These are phyloP conservation scores for Ochropleura leucogaster DNA, from an alignment of 2,888 invertebrate genomes.

Conservation along the genomic window DNA sequence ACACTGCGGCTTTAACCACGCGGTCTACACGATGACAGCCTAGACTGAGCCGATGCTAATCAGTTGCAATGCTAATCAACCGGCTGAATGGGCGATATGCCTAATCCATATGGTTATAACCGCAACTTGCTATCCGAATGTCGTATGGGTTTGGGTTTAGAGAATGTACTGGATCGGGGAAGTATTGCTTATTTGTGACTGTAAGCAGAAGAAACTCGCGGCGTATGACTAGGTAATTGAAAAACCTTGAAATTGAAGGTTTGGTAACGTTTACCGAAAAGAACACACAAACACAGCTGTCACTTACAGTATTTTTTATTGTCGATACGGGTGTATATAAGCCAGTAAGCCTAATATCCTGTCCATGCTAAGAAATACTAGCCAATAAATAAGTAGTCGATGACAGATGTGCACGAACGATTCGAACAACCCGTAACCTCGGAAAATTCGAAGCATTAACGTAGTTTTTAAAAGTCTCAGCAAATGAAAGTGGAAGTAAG, in stretches of 20 bases:
- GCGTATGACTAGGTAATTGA: not conserved
- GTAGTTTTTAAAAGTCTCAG: not conserved
- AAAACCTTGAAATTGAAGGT: not conserved
- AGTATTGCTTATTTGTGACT: not conserved
- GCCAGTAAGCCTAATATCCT: too few species aligned
- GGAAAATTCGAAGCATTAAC: not conserved
- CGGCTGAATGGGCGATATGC: slow-evolving; percentile 17
- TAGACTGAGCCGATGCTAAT: slow-evolving; percentile 24
- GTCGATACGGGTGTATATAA: too few species aligned
- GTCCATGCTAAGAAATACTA: too few species aligned
- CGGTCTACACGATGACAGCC: slow-evolving; percentile 13
- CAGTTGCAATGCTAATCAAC: slow-evolving; percentile 20
- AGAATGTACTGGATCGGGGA: not conserved
- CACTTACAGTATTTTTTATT: not conserved
- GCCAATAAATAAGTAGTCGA: too few species aligned
- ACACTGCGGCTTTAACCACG: not conserved
- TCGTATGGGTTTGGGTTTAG: not conserved
- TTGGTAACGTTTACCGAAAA: not conserved
- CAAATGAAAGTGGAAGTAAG: not conserved
- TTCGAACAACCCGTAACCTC: too few species aligned
- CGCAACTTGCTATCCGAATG: not conserved
- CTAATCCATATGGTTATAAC: slow-evolving; percentile 25
- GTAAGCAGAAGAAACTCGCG: not conserved
- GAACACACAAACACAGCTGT: not conserved
- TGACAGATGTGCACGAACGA: not conserved